phyloP scores from a whole-genome alignment of 2,888 invertebrate genomes.

The Neelides folsomi region DNA sequence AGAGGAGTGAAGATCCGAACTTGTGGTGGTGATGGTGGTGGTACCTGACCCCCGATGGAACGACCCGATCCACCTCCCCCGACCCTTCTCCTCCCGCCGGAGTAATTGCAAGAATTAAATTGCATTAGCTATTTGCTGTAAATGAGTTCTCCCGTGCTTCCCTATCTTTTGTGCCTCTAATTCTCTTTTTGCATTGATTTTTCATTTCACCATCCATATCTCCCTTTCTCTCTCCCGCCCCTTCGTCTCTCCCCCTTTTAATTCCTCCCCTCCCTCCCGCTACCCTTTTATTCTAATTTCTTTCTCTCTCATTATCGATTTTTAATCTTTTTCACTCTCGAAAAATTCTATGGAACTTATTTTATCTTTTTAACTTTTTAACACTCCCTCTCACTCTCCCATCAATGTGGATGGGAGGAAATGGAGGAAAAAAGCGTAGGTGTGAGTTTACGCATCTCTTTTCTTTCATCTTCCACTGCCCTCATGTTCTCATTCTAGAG shows the following conservation, averaged over 20 bases:
- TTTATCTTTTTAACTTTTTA: no score
- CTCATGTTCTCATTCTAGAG: no score
- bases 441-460: no score
- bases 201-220: conserved; percentile 17
- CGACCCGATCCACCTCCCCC: neutral
- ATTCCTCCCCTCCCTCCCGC: neutral
- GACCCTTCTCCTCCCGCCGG: conserved; percentile 9
- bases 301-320: no score
- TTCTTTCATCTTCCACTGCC: no score
- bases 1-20: no score
- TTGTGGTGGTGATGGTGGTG: conserved; percentile 3
- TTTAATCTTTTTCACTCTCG: no score
- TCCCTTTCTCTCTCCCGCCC: conserved; percentile 4
- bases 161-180: conserved; percentile 15
- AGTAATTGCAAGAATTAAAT: conserved; percentile 27
- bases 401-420: no score
- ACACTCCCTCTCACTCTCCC: no score
- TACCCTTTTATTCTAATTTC: neutral
- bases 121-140: conserved; percentile 24
- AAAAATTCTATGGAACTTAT: no score
- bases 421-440: no score
- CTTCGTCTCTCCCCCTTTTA: neutral
- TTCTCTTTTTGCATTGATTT: conserved; percentile 26
- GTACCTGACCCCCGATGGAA: conserved; percentile 7
- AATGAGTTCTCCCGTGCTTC: conserved; percentile 17